Conservation (phyloP, 2,888 invertebrate genomes). For the Cephus pulcher region DNA sequence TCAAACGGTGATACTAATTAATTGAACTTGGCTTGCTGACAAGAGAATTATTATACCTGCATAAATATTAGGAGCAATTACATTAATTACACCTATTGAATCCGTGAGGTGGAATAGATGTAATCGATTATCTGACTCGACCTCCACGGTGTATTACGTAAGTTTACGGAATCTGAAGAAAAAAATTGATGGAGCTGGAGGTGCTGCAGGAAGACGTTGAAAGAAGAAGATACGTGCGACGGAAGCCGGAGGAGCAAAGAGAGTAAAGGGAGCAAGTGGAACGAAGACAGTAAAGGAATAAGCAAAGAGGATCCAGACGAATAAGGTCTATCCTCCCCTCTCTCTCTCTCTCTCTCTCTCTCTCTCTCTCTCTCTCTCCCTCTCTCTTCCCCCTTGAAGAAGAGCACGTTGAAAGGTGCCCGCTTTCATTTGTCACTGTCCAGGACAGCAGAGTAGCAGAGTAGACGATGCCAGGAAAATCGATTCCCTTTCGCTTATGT, state of each 20-base stretch:
- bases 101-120: no score
- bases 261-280: slow-evolving; percentile 14
- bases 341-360: slow-evolving; percentile 26
- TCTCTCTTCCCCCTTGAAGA: slow-evolving; percentile 34
- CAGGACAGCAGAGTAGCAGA: slow-evolving; percentile 60
- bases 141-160: no score
- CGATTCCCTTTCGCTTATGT: slow-evolving; percentile 49
- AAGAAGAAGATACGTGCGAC: background rate
- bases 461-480: slow-evolving; percentile 57
- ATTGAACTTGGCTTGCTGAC: slow-evolving; percentile 19
- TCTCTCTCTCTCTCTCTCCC: slow-evolving; percentile 31
- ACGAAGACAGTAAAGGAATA: slow-evolving; percentile 19
- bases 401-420: slow-evolving; percentile 54
- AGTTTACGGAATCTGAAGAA: no score
- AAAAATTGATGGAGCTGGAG: no score
- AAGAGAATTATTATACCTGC: background rate
- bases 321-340: no score
- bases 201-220: no score
- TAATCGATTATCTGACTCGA: no score
- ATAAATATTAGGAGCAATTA: background rate
- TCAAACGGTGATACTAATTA: no score
- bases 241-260: slow-evolving; percentile 13
- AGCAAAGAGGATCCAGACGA: slow-evolving; percentile 26
- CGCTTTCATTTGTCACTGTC: slow-evolving; percentile 63
- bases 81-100: background rate